Evolutionary conservation across 2,113 vertebrate species (phyloP), one percentile per base, ranked within the genome.

Genomic region (Uria aalge): DNA sequence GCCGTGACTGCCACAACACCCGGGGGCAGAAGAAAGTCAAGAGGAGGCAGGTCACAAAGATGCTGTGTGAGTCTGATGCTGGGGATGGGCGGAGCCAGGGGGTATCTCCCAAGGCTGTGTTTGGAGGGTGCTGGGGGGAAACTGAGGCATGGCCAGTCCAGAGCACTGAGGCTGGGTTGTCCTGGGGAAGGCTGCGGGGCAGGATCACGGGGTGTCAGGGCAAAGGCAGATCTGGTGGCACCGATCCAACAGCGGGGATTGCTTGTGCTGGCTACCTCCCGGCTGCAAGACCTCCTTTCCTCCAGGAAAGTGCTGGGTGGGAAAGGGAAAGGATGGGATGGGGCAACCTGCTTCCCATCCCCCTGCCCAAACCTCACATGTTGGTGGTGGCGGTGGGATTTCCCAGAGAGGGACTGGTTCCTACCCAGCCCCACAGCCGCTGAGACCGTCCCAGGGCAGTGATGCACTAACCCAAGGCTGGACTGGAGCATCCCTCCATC

Each of bases 21-120:
- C 92, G 64, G 4, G 84, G 94, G 53, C 98, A 98, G 91, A 98
- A 98, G 97, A 98, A 98, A 59, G 88, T 92, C 30, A 96, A 98
- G 40, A 98, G 98, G 73, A 98, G 97, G 38, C 99, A 99, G 96
- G 99, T 99, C 98, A 99, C 99, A 1, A 99, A 99, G 97, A 99
- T 99, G 99, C 97, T 99, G 79, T 99, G 99, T 99, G 94, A 99
- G 99, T 99, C 6, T 4, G 4, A 15, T 20, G 57, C 30, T 73
- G 79, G 85, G 27, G 43, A 36, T 41, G 60, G 68, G 69, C 30
- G 53, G 80, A 78, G 48, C 45, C 45, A 24, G 32, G 34, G 48
- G 34, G 3, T 19, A 29, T 62, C n/a, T 89, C 60, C 64, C n/a
- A 62, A 20, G 56, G 69, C 29, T 55, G 27, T 72, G 11, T 18